Percentiles rank a stretch among this genome's conserved stretches.
These are phyloP conservation scores for Acanthoscelides obtectus DNA, from an alignment of 2,888 invertebrate genomes.

Conservation along the genomic window DNA sequence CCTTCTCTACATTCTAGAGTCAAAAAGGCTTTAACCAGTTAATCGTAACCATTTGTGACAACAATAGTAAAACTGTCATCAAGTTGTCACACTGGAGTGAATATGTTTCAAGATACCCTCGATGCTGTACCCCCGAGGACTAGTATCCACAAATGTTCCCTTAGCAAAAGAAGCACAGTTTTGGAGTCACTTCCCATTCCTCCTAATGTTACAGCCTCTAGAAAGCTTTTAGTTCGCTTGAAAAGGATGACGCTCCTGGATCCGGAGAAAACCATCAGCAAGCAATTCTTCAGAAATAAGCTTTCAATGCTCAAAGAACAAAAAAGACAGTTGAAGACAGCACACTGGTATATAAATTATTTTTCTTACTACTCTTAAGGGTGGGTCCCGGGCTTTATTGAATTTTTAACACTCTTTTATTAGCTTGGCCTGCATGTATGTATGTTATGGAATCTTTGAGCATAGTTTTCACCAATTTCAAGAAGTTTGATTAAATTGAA, in stretches of 20 bases:
- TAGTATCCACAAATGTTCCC: neutral
- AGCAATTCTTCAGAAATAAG: constrained; percentile 19
- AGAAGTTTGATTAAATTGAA: no score
- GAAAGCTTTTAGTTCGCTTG: neutral
- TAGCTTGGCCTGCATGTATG: no score
- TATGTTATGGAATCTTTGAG: no score
- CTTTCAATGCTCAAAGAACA: constrained; percentile 20
- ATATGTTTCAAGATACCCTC: neutral
- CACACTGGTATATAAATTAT: neutral
- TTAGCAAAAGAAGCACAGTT: neutral
- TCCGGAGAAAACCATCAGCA: constrained; percentile 8
- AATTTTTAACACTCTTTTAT: no score
- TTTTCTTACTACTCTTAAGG: neutral
- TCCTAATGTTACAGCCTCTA: neutral
- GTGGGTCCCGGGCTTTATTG: no score
- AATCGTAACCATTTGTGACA: neutral
- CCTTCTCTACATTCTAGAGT: no score
- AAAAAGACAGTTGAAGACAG: constrained; percentile 14
- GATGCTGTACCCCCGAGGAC: neutral
- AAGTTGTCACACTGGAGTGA: neutral
- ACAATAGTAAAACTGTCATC: neutral
- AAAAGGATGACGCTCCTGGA: constrained; percentile 4
- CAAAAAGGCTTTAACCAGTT: neutral
- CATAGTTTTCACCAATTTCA: no score
- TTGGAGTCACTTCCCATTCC: constrained; percentile 3